phyloP scores from a whole-genome alignment of 2,888 invertebrate species.

The Apamea sordens region DNA sequence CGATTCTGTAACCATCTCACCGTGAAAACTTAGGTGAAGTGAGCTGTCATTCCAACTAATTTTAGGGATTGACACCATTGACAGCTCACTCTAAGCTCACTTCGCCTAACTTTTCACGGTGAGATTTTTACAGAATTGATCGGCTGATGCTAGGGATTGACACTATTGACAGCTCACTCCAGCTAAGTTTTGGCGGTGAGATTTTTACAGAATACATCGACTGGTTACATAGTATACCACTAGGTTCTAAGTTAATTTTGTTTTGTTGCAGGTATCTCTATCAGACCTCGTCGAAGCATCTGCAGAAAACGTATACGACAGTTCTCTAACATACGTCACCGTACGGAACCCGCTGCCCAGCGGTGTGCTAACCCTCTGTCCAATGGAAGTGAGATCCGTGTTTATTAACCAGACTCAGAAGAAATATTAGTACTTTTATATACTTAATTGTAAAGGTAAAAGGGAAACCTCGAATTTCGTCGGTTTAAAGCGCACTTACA shows the following conservation, averaged over 20 bases:
- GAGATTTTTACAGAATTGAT: no score
- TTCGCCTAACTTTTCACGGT: no score
- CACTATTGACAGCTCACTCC: not conserved
- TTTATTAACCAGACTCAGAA: constrained; percentile 82
- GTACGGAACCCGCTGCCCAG: constrained; percentile 75
- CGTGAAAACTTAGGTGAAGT: no score
- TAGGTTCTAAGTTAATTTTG: not conserved
- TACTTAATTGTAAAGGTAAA: not conserved
- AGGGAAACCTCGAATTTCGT: constrained; percentile 28
- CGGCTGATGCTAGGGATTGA: not conserved
- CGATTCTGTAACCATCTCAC: no score
- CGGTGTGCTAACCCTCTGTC: constrained; percentile 85
- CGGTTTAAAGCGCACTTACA: not conserved
- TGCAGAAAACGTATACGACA: constrained; percentile 81
- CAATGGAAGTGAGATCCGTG: constrained; percentile 90
- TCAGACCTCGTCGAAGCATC: constrained; percentile 85
- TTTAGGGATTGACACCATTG: no score
- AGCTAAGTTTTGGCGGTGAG: not conserved
- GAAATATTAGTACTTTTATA: constrained; percentile 63
- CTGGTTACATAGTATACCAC: not conserved
- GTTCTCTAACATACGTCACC: constrained; percentile 88
- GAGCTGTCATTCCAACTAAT: no score
- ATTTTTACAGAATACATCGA: no score
- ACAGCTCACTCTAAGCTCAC: no score
- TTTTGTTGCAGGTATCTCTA: constrained; percentile 87